Evolutionary conservation across 2,797 vertebrate species (phyloP).

Genomic region (Coracias cyanogaster): DNA sequence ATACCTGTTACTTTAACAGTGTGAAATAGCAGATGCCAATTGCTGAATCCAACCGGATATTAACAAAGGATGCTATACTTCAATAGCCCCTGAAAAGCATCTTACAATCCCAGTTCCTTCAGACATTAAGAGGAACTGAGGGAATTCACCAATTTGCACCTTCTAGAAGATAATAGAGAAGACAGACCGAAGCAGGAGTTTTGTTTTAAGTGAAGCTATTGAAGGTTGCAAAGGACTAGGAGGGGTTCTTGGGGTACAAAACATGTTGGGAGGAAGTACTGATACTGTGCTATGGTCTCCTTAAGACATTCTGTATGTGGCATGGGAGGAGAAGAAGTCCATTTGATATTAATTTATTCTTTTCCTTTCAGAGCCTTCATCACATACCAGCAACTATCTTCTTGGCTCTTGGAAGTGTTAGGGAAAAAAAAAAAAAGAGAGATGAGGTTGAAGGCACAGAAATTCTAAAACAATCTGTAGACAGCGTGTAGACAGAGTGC

Average conservation of each 20-base stretch:
- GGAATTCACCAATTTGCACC: not conserved
- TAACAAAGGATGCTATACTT: not conserved
- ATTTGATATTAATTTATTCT: not conserved
- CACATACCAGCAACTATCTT: not conserved
- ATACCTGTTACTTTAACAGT: not conserved
- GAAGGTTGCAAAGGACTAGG: not conserved
- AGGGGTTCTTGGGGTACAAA: not conserved
- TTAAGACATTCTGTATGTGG: not conserved
- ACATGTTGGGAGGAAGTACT: not conserved
- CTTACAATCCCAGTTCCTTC: not conserved
- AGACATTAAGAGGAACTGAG: not conserved
- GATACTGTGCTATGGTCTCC: not conserved
- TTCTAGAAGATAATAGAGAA: not conserved
- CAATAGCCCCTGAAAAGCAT: not conserved
- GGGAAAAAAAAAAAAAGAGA: not conserved
- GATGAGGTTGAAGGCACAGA: not conserved
- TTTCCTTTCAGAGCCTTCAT: not conserved
- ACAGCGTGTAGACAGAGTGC: not conserved
- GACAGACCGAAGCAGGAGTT: not conserved
- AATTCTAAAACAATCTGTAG: not conserved
- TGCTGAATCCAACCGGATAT: not conserved
- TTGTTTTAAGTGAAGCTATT: not conserved
- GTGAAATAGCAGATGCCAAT: not conserved
- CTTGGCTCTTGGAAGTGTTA: not conserved
- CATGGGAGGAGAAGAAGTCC: not conserved